Evolutionary conservation across 2,113 vertebrate species (phyloP), one percentile per base, ranked within the genome.

Genomic region (Poeciliopsis turrubarensis): DNA sequence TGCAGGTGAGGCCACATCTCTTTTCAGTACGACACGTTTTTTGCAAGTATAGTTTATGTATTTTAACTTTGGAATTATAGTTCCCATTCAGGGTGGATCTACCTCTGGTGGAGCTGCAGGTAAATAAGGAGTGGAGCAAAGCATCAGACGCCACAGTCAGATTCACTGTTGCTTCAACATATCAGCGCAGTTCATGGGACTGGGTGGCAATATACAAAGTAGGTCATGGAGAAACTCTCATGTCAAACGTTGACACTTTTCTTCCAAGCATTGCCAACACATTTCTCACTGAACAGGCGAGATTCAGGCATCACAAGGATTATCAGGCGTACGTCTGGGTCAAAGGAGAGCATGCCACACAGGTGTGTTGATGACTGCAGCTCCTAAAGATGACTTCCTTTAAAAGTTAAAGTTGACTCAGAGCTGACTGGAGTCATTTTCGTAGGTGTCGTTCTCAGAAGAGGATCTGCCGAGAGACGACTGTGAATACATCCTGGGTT

Each of bases 171-270:
- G 94, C 95, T 6, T 87, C 91, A 0, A 90, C 87, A 70, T 98
- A 97, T 77, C 94, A 97, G 85, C 96, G 97, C 77, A 99, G 97
- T 87, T 97, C 97, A 64, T 99, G 97, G 97, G 98, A 99, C 94
- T 99, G 98, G 98, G 96, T 99, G 3, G 98, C 96, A 73, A 95
- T 99, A 80, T 99, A 99, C 88, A 95, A 96, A 95, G 98, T 99
- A 85, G 27, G 10, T 27, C 0, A 15, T 9, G 0, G 0, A 63
- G 26, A 25, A 61, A 29, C 22, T 51, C 54, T 37, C 0, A 39
- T 51, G 3, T 54, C n/a, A 11, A n/a, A 70, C 41, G n/a, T 6
- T 57, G 15, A n/a, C 2, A 26, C 31, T 25, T 61, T 44, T 10
- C 26, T 34, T 1, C 44, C 0, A 30, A 37, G 0, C 19, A 17